Evolutionary conservation across 2,888 invertebrate species (phyloP), one percentile per base, ranked within the genome.

Genomic region (Nematopogon swammerdamellus): DNA sequence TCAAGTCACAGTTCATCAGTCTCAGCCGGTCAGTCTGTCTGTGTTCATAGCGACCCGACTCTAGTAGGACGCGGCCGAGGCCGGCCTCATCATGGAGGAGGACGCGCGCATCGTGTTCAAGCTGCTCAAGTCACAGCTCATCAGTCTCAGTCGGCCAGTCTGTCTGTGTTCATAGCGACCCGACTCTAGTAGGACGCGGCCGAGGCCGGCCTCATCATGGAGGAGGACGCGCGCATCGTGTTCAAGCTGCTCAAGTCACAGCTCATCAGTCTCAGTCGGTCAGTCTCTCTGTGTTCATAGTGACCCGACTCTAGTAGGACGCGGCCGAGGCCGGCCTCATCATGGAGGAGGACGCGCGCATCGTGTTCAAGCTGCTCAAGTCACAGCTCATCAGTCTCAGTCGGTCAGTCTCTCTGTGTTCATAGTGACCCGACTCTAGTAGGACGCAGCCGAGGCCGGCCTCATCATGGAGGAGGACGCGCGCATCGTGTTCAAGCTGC

Each of bases 241-340:
- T 89, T 90, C 53, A 94, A 95, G 64, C 85, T 97, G 68, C 84
- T 98, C 55, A 91, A 92, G 68, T 92, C 93, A 19, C 95, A 97
- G 67, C 88, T 95, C 50, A 84, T 86, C 57, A 85, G 87, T 57
- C 81, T 93, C 11, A 82, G 68, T 64, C 85, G 72, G 82, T 87
- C 16, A 64, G 68, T 63, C 36, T 4, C 4, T 25, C 25, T 25
- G 91, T 94, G 2, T 87, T 89, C 14, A 90, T n/a, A 92, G 64
- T 85, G 97, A 69, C 84, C 98, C 55, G 91, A 92, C 68, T 92
- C 93, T 19, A 25, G 25, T 25, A 6, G 25, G 25, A 99, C 74
- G 98, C 99, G 72, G 98, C 98, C 65, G 94, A 94, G 65, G 92
- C 94, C 19, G 95, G 95, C 36, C 90, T 96, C 63, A 93, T 97